Evolutionary conservation across 2,888 invertebrate species (phyloP), one percentile per base, ranked within the genome.

Genomic region (Amiota communis): DNA sequence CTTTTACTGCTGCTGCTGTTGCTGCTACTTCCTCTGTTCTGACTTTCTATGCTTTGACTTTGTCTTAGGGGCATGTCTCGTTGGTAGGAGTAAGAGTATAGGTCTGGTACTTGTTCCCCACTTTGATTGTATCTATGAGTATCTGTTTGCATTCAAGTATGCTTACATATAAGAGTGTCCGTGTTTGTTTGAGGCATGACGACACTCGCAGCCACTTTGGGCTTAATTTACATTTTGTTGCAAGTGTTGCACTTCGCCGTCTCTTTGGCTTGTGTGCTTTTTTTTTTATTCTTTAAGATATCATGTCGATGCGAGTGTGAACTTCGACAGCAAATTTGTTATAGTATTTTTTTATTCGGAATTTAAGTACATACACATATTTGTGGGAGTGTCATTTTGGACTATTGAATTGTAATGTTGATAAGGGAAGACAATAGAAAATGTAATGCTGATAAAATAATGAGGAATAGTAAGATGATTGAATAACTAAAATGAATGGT

Each of bases 241-340:
- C 71, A 72, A 72, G 71, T 71, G 71, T 71, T 64, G 71, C 49
- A 70, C 15, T 48, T 15, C 20, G 17, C 9, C 36, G 67, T 23
- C 63, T 51, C 47, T 36, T n/a, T 8, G 48, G 20, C 12, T 59
- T 15, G 9, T 20, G 17, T 15, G 59, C 20, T 59, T 59, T 36
- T 36, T 36, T 59, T 59, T 36, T 36, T 36, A 36, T 36, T 20
- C 11, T 59, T 48, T n/a, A 20, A 11, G 53, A 12, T 51, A 20
- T 20, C 53, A 47, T 64, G 51, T 64, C 23, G 57, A 36, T 0
- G 36, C 6, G 36, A 65, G 65, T 72, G 71, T 72, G 65, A 65
- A 72, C 71, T 72, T 72, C 64, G 57, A 72, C 71, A 72, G 71
- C 71, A 36, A 71, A 71, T 71, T 71, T 71, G 71, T 53, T 71